phyloP scores from a whole-genome alignment of 2,113 vertebrate genomes.

The Ptilonorhynchus violaceus region DNA sequence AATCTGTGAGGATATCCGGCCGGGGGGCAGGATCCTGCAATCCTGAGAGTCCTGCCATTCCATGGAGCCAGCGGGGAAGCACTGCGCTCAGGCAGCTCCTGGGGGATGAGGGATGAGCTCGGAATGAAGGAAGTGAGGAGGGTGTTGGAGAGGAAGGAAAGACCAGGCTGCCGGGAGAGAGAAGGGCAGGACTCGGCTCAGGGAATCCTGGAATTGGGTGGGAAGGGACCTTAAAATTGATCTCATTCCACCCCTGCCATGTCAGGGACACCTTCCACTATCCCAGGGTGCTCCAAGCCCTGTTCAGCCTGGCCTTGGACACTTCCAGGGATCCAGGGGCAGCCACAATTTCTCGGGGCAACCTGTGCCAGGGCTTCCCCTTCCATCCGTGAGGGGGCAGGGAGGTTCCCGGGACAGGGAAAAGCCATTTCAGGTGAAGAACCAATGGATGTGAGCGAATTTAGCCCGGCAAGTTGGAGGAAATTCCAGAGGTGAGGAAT shows the following conservation, averaged over 20 bases:
- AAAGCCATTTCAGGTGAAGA: neutral
- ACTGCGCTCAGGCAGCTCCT: too few relatives aligned
- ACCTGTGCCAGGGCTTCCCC: neutral
- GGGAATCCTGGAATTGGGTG: neutral
- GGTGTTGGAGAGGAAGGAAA: neutral
- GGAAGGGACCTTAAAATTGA: accelerated
- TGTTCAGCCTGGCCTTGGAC: neutral
- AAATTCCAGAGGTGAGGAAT: neutral
- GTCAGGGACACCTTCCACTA: neutral
- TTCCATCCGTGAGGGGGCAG: neutral
- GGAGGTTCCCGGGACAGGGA: neutral
- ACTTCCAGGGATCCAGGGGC: neutral
- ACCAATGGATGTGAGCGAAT: neutral
- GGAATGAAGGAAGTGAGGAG: neutral
- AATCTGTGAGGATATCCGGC: too few relatives aligned
- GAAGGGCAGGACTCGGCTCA: neutral
- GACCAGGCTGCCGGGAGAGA: neutral
- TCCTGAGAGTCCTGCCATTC: too few relatives aligned
- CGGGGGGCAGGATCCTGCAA: too few relatives aligned
- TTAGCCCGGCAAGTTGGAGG: neutral
- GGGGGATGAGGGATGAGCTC: neutral
- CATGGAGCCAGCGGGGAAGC: too few relatives aligned
- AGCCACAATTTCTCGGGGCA: neutral
- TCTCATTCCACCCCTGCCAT: neutral
- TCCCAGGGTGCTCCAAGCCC: neutral